phyloP scores from a whole-genome alignment of 2,797 vertebrate genomes.

The Rhinogobio ventralis region DNA sequence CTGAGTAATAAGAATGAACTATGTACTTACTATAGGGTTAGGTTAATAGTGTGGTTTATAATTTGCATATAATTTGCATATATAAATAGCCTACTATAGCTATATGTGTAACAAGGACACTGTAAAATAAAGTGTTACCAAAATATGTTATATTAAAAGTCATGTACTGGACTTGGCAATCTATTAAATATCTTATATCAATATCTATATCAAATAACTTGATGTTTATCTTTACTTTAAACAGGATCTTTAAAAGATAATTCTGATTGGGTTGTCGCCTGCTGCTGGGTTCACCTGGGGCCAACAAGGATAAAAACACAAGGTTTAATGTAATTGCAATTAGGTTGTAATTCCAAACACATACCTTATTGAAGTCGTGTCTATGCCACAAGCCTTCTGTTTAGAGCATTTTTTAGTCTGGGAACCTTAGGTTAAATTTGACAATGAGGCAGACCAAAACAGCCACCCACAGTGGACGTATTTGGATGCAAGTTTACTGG shows the following conservation, averaged over 20 bases:
- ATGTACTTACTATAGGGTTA: neutral
- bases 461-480: constrained; percentile 67
- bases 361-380: constrained; percentile 20
- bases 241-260: constrained; percentile 7
- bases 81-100: neutral
- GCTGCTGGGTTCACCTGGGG: neutral
- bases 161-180: neutral
- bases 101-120: neutral
- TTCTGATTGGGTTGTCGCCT: constrained; percentile 11
- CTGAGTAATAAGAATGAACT: neutral
- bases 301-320: constrained; percentile 16
- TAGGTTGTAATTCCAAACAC: constrained; percentile 41
- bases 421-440: constrained; percentile 25
- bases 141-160: neutral
- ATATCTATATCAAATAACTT: neutral
- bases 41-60: neutral
- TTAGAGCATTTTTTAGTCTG: constrained; percentile 39
- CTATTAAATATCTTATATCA: neutral
- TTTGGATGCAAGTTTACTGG: constrained; percentile 64
- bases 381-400: constrained; percentile 37
- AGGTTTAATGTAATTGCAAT: constrained; percentile 15
- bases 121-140: neutral
- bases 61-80: neutral
- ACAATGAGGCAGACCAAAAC: constrained; percentile 35
- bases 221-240: neutral